These are phyloP conservation scores for Danio albolineatus DNA, from an alignment of 2,797 vertebrate genomes.

Conservation along the genomic window DNA sequence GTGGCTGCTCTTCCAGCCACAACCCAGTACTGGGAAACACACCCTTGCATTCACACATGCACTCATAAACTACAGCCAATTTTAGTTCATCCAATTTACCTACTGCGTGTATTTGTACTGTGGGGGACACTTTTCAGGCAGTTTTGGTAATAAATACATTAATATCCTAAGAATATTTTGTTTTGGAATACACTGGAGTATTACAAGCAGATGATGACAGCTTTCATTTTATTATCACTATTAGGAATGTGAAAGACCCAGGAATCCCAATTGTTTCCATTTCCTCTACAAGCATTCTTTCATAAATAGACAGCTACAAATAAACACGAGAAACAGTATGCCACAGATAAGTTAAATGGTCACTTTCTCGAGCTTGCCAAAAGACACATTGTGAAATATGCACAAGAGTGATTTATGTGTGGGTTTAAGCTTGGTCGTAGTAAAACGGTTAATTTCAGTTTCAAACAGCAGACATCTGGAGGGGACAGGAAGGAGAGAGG, in stretches of 20 bases:
- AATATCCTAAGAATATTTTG: too few relatives aligned
- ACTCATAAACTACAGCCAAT: too few relatives aligned
- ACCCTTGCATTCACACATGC: too few relatives aligned
- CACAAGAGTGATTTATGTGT: conserved; percentile 27
- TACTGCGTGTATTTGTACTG: too few relatives aligned
- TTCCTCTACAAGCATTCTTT: not conserved
- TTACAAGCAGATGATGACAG: not conserved
- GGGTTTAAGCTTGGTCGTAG: conserved; percentile 20
- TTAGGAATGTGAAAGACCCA: not conserved
- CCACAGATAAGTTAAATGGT: not conserved
- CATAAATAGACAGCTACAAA: not conserved
- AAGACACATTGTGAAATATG: conserved; percentile 27
- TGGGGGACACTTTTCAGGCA: too few relatives aligned
- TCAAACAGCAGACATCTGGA: conserved; percentile 33
- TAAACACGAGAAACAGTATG: not conserved
- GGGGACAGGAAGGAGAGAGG: conserved; percentile 21
- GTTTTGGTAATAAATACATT: too few relatives aligned
- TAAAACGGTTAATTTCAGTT: conserved; percentile 52
- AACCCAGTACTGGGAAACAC: too few relatives aligned
- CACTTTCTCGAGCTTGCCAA: conserved; percentile 6
- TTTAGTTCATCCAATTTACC: too few relatives aligned
- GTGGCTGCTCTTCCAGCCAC: too few relatives aligned
- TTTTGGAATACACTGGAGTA: too few relatives aligned
- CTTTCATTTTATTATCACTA: not conserved
- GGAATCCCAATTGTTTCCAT: not conserved